Conservation (phyloP, 2,113 vertebrate genomes). For the Pollimyrus isidori region DNA sequence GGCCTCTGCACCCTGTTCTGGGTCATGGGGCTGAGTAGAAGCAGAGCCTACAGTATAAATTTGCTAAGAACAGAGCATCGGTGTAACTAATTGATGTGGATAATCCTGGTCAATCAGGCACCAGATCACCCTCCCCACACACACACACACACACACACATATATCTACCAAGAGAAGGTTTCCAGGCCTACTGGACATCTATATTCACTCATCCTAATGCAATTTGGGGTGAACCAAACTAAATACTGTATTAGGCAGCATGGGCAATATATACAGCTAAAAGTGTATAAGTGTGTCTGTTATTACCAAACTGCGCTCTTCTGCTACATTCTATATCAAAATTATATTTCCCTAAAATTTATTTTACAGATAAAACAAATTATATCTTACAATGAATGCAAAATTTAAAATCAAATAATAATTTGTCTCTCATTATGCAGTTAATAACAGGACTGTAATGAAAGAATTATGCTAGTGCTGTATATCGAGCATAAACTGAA, state of each 20-base stretch:
- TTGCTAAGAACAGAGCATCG: background rate
- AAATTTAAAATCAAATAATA: background rate
- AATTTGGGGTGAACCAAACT: background rate
- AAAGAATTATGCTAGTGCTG: background rate
- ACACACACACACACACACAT: too few species aligned
- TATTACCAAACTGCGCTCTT: background rate
- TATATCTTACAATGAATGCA: background rate
- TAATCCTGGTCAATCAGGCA: background rate
- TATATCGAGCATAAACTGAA: background rate
- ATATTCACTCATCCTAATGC: background rate
- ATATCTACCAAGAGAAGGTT: background rate
- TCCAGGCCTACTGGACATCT: background rate
- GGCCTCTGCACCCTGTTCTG: background rate
- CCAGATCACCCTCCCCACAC: background rate
- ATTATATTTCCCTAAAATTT: background rate
- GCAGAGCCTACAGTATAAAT: background rate
- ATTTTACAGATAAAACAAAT: background rate
- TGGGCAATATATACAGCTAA: background rate
- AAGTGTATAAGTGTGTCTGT: background rate
- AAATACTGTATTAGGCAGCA: background rate
- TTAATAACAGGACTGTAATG: background rate
- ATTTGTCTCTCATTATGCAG: background rate
- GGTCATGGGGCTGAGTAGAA: background rate
- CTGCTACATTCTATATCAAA: background rate
- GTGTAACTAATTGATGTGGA: background rate